Base-by-base conservation (phyloP, 2,888 invertebrate species). In the Lucinisca nassula region DNA sequence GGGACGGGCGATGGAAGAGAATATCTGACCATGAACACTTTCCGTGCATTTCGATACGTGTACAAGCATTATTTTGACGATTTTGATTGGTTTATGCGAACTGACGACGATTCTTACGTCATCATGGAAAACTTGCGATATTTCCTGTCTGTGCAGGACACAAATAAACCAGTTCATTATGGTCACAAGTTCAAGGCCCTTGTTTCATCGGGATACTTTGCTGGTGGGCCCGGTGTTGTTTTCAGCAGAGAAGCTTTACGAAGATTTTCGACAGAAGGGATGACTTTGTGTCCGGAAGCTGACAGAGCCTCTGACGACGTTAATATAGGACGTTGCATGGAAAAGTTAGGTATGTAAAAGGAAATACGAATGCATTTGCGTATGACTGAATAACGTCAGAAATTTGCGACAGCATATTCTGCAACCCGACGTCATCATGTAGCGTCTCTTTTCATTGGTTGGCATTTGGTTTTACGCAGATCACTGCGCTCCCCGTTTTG, bases 81-180 rank as follows among this genome's bases (percentile, higher is more conserved):
- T 82, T 98, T 98, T 0, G 99, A 99, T 96, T 99, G 99, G 99
- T 99, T 99, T 96, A 97, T 99, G 94, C 99, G 99, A 96, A 99
- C 99, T 24, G 99, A 99, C 94, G 99, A 99, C 96, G 99, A 99
- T 95, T 99, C 99, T 97, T 99, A 98, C 96, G 98, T 99, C 70
- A 97, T 99, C 61, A 97, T 99, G 76, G 99, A 99, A 96, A 99
- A 99, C 96, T 97, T 99, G 58, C 91, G 94, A 6, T 87, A 88
- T 38, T 85, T 94, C 75, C 96, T 99, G 35, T 97, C 98, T 24
- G 97, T 98, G 0, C 97, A 98, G 94, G 82, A 91, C 38, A 80
- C 90, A 3, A 73, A 72, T 32, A 97, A 98, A 1, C 98, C 99
- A 0, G 97, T 99, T 17, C 99, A 98, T 96, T 99, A 98, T 95